These are phyloP conservation scores for Illadopsis cleaveri DNA, from an alignment of 2,113 vertebrate species.

Conservation along the genomic window DNA sequence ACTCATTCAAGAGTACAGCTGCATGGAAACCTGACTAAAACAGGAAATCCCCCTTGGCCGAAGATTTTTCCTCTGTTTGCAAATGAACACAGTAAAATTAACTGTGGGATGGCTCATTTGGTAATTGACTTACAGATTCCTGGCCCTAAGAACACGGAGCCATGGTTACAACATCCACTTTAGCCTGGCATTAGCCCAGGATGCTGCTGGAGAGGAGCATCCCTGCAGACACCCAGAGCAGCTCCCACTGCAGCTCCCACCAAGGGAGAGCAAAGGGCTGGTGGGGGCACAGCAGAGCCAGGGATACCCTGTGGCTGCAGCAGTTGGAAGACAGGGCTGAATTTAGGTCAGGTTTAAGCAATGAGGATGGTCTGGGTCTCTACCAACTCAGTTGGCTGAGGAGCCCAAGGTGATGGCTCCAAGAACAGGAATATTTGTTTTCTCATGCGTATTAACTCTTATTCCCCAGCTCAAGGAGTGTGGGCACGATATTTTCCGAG, in stretches of 20 bases:
- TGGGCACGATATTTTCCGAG: too few relatives aligned
- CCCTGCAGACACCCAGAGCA: background rate
- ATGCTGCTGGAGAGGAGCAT: background rate
- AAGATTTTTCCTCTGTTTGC: background rate
- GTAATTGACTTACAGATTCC: background rate
- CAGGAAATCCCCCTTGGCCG: background rate
- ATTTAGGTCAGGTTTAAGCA: background rate
- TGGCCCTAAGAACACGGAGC: background rate
- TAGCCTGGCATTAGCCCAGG: background rate
- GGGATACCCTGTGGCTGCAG: fast-evolving
- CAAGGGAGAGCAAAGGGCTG: background rate
- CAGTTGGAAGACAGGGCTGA: background rate
- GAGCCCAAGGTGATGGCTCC: background rate
- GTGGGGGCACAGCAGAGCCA: background rate
- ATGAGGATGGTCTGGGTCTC: background rate
- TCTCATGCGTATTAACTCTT: background rate
- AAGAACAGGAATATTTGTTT: background rate
- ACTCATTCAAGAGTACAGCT: background rate
- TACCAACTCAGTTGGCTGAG: background rate
- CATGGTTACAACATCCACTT: background rate
- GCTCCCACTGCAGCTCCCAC: background rate
- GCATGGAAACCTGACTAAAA: background rate
- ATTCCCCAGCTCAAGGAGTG: background rate
- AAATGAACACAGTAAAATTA: background rate
- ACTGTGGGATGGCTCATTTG: background rate